Base-by-base conservation (phyloP, 2,113 vertebrate species). In the Morone chrysops region DNA sequence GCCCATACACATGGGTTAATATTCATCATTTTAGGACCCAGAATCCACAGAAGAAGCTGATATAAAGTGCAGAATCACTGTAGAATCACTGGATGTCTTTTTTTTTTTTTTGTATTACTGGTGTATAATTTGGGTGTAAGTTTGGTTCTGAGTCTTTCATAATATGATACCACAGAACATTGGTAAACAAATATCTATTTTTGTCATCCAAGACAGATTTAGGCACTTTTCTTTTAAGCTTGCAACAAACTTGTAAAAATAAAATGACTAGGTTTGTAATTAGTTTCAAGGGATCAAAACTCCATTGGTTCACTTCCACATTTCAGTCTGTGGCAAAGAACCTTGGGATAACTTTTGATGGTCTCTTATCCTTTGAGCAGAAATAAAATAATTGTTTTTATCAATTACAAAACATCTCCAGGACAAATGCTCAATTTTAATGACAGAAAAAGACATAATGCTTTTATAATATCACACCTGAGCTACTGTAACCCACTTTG, bases 201-300 rank as follows among this genome's bases (percentile, higher is more conserved):
- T 48, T 31, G 45, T 61, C 10, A 11, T n/a, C 45, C 36, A 11
- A 63, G n/a, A 40, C 41, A 43, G 0, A 54, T 59, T 22, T 1
- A 17, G 38, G 25, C 51, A 59, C 13, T 41, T 9, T 40, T 56
- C 14, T 51, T 22, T 62, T 6, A 36, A 36, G 7, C n/a, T 48
- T 53, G 8, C 0, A 6, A 50, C 61, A 41, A 59, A 31, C 0
- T 6, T 57, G 54, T n/a, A 36, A 60, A 60, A 51, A 6, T 16
- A 20, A 17, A 51, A 51, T 47, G 61, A 78, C 79, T 63, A n/a
- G 4, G 25, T 63, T 63, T 67, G 20, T 51, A 76, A 47, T 81
- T 50, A 20, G 41, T 57, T 60, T 81, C 11, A 60, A 48, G 45
- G 54, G 31, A 4, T 31, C 31, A 31, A 31, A 31, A 31, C 31